These are phyloP conservation scores for Eucriotettix oculatus DNA, from an alignment of 2,888 invertebrate species.

Conservation along the genomic window DNA sequence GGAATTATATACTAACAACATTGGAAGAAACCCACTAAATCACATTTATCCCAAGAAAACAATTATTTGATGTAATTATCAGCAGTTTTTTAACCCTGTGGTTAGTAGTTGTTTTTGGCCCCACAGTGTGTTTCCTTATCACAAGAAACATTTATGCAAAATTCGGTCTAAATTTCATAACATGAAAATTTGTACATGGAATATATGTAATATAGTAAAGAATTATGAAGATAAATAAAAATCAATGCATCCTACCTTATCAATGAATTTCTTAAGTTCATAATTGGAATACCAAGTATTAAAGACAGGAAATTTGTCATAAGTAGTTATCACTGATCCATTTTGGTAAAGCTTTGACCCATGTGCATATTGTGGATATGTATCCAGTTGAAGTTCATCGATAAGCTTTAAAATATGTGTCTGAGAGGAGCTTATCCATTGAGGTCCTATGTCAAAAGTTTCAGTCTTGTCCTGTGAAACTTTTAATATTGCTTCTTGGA, in stretches of 20 bases:
- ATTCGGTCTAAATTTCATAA: too few species aligned
- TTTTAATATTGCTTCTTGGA: background rate
- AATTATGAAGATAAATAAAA: background rate
- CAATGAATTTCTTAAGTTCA: background rate
- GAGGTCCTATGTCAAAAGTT: constrained; percentile 1
- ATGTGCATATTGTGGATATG: background rate
- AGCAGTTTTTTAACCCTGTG: too few species aligned
- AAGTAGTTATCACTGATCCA: background rate
- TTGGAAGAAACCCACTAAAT: too few species aligned
- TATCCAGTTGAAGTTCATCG: background rate
- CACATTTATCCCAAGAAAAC: too few species aligned
- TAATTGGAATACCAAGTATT: background rate
- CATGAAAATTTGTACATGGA: too few species aligned
- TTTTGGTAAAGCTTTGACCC: background rate
- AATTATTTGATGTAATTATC: too few species aligned
- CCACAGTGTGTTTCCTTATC: too few species aligned
- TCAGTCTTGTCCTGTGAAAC: background rate
- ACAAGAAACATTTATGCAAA: too few species aligned
- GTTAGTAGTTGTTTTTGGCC: too few species aligned
- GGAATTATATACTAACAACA: too few species aligned
- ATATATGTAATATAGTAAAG: background rate
- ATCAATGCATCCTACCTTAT: background rate
- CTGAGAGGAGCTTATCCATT: constrained; percentile 1
- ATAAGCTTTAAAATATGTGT: constrained; percentile 1
- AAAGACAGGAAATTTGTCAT: background rate